Conservation (phyloP, 2,797 vertebrate species). For the Anniella stebbinsi region DNA sequence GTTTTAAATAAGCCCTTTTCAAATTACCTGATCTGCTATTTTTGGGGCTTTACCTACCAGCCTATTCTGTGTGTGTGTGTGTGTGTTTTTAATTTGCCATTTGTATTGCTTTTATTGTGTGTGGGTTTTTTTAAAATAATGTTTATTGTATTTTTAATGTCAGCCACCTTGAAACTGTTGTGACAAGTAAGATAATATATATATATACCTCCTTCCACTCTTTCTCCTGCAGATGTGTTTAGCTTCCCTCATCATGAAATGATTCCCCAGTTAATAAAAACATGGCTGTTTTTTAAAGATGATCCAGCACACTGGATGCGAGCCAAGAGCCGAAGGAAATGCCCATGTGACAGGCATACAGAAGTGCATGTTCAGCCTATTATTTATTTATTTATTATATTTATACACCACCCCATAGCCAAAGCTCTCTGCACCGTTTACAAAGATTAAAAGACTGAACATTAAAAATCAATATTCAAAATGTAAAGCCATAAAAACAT, state of each 20-base stretch:
- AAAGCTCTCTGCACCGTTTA: too few relatives aligned
- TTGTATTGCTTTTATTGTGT: not conserved
- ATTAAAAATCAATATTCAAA: too few relatives aligned
- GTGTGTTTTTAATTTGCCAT: too few relatives aligned
- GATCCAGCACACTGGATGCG: not conserved
- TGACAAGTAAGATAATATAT: not conserved
- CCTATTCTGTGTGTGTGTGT: too few relatives aligned
- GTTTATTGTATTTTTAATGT: not conserved
- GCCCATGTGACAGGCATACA: not conserved
- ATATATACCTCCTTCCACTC: not conserved
- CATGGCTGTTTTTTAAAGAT: not conserved
- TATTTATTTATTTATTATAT: too few relatives aligned
- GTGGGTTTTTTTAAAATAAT: not conserved
- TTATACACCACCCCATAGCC: too few relatives aligned
- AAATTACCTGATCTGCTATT: not conserved
- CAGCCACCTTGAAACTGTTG: not conserved
- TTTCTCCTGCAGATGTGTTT: not conserved
- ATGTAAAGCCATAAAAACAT: too few relatives aligned
- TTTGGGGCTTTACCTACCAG: not conserved
- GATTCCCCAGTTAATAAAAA: not conserved
- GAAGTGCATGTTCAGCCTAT: too few relatives aligned
- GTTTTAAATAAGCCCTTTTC: too few relatives aligned
- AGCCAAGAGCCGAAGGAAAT: not conserved
- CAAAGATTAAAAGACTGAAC: too few relatives aligned
- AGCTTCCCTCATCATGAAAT: not conserved